Base-by-base conservation (phyloP, 2,113 vertebrate species). In the Cryptotis parvus region DNA sequence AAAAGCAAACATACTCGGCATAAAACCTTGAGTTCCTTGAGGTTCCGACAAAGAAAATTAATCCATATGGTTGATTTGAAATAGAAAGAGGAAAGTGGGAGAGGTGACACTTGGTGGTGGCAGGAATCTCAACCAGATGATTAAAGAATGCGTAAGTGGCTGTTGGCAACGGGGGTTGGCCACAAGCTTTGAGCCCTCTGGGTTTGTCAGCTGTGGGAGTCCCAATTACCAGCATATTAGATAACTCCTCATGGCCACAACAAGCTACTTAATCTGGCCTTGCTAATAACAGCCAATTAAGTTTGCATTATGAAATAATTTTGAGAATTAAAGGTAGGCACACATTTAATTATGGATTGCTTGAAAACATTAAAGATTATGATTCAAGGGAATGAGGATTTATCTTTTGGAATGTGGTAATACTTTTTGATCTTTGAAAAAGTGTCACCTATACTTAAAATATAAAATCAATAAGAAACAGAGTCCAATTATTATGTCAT, bases 281-380 rank as follows among this genome's bases (percentile, higher is more conserved):
- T 86, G 39, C 69, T 96, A 95, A 96, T 96, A 98, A 95, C n/a
- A 96, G 63, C 77, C 78, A 91, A 91, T 96, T 96, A 97, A 96
- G 31, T 96, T 92, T 83, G 58, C 72, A 94, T 96, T 96, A 95
- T 9, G 9, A 95, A 96, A 96, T 16, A 31, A 74, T 91, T 96
- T 93, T 45, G 74, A 82, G 27, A 87, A 66, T 92, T 89, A 69
- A 79, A 93, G 87, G 45, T 92, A 92, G n/a, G 84, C 87, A 49
- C 76, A 96, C 79, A 77, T 94, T 95, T 96, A 91, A 94, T 87
- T 95, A 93, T 41, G 20, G 86, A 92, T 94, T 95, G 55, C 84
- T 97, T 97, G 84, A 96, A 97, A 96, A 94, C 41, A 90, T 96
- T 83, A 7, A 65, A 76, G 24, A 91, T 33, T 91, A 96, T 87